Conservation (phyloP, 2,888 invertebrate species). For the Oscheius sp. region DNA sequence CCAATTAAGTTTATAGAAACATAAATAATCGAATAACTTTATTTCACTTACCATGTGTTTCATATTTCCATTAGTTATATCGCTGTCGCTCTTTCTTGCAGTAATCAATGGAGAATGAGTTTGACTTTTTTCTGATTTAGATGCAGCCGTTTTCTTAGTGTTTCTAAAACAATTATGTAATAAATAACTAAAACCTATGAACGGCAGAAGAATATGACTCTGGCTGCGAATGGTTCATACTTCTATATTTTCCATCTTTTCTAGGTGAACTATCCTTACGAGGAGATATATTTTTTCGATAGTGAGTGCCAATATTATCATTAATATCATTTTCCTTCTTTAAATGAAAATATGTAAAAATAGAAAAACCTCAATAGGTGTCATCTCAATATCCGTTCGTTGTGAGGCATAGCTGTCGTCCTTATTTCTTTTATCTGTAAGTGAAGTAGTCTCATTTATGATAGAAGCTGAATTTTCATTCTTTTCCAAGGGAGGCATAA, state of each 20-base stretch:
- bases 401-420: too few relatives aligned
- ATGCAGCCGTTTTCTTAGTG: background rate
- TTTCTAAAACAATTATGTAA: background rate
- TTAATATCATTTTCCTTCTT: conserved; percentile 5
- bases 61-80: background rate
- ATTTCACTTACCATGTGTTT: background rate
- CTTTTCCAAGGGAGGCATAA: background rate
- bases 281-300: background rate
- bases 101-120: background rate
- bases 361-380: background rate
- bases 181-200: background rate
- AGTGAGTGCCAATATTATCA: background rate
- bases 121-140: background rate
- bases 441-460: background rate
- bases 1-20: background rate
- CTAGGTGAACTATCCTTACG: background rate
- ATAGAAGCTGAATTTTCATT: background rate
- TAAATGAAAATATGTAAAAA: too few relatives aligned
- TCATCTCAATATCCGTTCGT: background rate
- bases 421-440: background rate
- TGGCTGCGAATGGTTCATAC: background rate
- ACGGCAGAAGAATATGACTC: conserved; percentile 5
- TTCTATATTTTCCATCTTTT: background rate
- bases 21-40: background rate
- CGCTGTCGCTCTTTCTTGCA: conserved; percentile 3